Base-by-base conservation (phyloP, 2,797 vertebrate species). In the Borostomias antarcticus region DNA sequence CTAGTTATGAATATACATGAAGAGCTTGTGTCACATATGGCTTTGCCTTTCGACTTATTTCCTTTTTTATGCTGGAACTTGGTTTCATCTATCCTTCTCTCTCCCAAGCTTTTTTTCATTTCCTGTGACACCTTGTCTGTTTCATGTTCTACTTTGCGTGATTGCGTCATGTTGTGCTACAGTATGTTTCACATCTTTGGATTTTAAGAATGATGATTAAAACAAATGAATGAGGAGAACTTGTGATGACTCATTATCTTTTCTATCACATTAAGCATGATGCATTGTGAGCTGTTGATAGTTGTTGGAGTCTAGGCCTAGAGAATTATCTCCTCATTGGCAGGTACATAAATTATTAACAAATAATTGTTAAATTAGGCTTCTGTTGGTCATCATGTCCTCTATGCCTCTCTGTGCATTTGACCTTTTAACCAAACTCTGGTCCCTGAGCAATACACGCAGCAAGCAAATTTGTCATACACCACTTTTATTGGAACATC, bases 121-220 rank as follows among this genome's bases (percentile, higher is more conserved):
- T 77, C 47, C 68, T 88, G 65, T 75, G 64, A 84, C 73, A 68
- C 76, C 77, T 64, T 78, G 67, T 66, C 78, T 74, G 67, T 82
- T 82, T 80, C 40, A 69, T 74, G 58, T 74, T 79, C 72, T 73
- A 33, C 75, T 84, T 85, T 75, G 75, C 73, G 70, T 86, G 82
- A 88, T 66, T 73, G 81, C 73, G 62, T 85, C 73, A 82, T 79
- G 48, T 77, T 78, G 68, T 78, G 66, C 62, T 70, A 76, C n/a
- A n/a, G n/a, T 77, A 79, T 89, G 79, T 90, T 84, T 78, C 68
- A 81, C 74, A 82, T 78, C 71, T 85, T 82, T 86, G 69, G 79
- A 88, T 88, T 87, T 70, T 78, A 88, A 76, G 58, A 66, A 62
- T 63, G 62, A 64, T 35, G 67, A 87, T 81, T 83, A 84, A 88